Evolutionary conservation across 2,888 invertebrate genomes (phyloP).

Genomic region (Pinctada fucata): DNA sequence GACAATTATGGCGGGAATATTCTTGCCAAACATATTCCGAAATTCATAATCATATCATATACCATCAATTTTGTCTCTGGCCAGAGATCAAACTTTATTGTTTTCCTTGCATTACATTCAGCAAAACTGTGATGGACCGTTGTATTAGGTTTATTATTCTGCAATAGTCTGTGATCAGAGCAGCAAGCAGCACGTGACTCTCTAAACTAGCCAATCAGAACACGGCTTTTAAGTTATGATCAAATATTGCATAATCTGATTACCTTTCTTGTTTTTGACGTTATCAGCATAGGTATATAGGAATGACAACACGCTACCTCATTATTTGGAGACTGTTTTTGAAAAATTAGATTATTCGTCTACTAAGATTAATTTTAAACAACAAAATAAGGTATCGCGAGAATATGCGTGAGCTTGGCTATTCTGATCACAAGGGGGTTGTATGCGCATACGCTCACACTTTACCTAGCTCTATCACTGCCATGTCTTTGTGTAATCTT

Average conservation of each 20-base stretch:
- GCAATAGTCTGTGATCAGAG: background rate
- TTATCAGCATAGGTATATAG: background rate
- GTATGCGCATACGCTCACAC: background rate
- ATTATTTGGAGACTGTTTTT: background rate
- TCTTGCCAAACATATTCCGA: background rate
- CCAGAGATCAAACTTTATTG: background rate
- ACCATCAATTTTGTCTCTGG: background rate
- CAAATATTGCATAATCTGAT: background rate
- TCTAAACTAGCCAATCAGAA: background rate
- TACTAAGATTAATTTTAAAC: too few species aligned
- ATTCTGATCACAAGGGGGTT: background rate
- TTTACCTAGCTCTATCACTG: background rate
- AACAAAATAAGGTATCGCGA: too few species aligned
- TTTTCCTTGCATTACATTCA: background rate
- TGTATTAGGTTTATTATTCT: conserved; percentile 10
- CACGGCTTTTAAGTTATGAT: background rate
- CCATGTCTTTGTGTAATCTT: background rate
- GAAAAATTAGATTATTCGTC: too few species aligned
- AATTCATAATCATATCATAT: background rate
- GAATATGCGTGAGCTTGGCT: background rate
- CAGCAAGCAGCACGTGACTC: too few species aligned
- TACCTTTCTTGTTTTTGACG: background rate
- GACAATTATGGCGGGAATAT: too few species aligned
- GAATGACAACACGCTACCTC: background rate
- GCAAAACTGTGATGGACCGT: conserved; percentile 30